Conservation (phyloP, 2,113 vertebrate genomes). For the Himantopus leucocephalus region DNA sequence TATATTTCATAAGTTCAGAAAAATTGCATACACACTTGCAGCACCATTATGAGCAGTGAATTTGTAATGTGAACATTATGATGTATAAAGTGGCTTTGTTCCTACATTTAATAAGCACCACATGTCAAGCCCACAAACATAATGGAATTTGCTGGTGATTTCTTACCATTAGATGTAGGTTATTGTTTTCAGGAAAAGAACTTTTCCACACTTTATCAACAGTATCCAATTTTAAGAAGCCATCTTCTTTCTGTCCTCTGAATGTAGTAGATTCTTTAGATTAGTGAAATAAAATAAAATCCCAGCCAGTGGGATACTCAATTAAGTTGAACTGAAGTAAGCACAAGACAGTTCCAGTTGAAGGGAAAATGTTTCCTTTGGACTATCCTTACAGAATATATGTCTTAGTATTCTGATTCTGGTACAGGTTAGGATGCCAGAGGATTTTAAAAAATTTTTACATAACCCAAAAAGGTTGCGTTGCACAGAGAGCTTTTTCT, state of each 20-base stretch:
- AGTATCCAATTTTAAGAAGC: constrained; percentile 68
- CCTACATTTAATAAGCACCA: constrained; percentile 89
- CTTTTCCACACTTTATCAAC: constrained; percentile 66
- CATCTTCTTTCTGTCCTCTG: constrained; percentile 9
- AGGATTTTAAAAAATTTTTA: neutral
- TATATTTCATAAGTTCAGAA: constrained; percentile 83
- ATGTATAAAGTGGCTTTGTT: constrained; percentile 89
- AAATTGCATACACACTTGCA: constrained; percentile 75
- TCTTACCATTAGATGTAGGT: constrained; percentile 76
- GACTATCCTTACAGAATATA: neutral
- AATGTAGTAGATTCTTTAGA: constrained; percentile 34
- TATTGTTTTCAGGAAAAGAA: constrained; percentile 75
- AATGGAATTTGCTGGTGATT: constrained; percentile 79
- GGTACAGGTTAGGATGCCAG: neutral
- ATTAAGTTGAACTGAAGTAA: constrained; percentile 17
- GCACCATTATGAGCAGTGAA: constrained; percentile 76
- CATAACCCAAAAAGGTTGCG: fast-evolving
- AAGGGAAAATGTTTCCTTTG: neutral
- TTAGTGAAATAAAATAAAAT: constrained; percentile 64
- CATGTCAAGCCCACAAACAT: constrained; percentile 82
- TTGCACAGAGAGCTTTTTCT: neutral
- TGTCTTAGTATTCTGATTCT: neutral
- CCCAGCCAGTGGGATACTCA: neutral
- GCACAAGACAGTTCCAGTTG: neutral
- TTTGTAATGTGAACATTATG: constrained; percentile 84